Conservation (phyloP, 2,888 invertebrate species). For the Bombylius discolor region DNA sequence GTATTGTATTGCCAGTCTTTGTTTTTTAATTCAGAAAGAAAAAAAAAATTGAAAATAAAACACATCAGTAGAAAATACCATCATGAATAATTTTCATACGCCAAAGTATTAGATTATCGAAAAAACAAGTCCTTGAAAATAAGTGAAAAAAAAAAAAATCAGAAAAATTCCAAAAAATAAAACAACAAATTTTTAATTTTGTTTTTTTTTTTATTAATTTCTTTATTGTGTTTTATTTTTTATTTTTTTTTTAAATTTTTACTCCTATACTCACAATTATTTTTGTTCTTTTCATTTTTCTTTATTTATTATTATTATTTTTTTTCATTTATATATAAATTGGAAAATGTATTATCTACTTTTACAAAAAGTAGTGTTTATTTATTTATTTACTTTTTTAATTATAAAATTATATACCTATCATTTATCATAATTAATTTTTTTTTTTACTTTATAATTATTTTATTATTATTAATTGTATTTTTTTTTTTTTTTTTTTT, state of each 20-base stretch:
- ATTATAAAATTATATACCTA: not conserved
- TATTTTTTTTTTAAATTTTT: not conserved
- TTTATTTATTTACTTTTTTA: not conserved
- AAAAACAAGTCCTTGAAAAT: no score
- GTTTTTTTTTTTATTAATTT: not conserved
- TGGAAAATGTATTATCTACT: not conserved
- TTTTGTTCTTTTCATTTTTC: not conserved
- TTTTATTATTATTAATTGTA: not conserved
- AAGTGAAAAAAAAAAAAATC: no score
- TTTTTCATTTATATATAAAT: not conserved
- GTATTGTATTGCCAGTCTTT: no score
- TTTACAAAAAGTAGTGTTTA: not conserved
- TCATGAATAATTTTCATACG: no score
- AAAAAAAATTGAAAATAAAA: no score
- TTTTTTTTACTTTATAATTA: no score
- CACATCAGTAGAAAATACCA: no score
- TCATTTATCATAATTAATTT: no score
- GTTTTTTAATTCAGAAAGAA: no score
- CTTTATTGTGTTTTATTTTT: not conserved
- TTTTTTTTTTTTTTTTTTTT: not conserved
- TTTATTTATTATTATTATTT: not conserved
- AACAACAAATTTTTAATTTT: no score
- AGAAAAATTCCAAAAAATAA: no score
- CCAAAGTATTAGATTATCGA: no score
- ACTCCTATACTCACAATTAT: not conserved